These are phyloP conservation scores for Sinella curviseta DNA, from an alignment of 1,140 invertebrate genomes.

Conservation along the genomic window DNA sequence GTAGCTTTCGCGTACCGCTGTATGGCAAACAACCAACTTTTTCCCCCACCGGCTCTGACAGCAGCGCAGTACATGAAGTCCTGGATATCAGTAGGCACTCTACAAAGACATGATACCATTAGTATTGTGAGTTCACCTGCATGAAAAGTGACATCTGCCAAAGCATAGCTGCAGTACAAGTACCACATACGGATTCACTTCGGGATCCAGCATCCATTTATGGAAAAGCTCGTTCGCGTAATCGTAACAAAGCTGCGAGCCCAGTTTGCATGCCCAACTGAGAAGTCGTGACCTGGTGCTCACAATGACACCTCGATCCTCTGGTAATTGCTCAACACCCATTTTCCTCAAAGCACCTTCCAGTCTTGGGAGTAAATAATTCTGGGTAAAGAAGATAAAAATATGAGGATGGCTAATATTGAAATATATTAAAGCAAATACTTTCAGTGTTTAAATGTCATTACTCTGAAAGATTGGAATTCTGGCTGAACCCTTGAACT, in stretches of 20 bases:
- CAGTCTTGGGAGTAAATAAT: constrained; percentile 37
- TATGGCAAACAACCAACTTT: constrained; percentile 23
- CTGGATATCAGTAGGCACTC: constrained; percentile 1
- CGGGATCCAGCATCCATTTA: constrained; percentile 28
- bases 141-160: no score
- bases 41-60: constrained; percentile 11
- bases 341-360: constrained; percentile 32
- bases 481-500: background rate
- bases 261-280: constrained; percentile 36
- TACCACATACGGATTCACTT: constrained; percentile 1
- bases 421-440: background rate
- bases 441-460: background rate
- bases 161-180: background rate
- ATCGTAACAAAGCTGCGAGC: constrained; percentile 15
- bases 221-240: constrained; percentile 29
- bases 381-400: constrained; percentile 24
- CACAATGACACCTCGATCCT: constrained; percentile 31
- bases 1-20: background rate
- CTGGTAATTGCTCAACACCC: constrained; percentile 32
- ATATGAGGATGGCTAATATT: background rate
- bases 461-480: constrained; percentile 2
- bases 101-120: no score
- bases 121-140: no score
- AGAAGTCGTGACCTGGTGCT: constrained; percentile 32
- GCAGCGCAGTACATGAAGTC: constrained; percentile 22